These are phyloP conservation scores for Zootoca vivipara DNA, from an alignment of 2,113 vertebrate species.

Conservation along the genomic window DNA sequence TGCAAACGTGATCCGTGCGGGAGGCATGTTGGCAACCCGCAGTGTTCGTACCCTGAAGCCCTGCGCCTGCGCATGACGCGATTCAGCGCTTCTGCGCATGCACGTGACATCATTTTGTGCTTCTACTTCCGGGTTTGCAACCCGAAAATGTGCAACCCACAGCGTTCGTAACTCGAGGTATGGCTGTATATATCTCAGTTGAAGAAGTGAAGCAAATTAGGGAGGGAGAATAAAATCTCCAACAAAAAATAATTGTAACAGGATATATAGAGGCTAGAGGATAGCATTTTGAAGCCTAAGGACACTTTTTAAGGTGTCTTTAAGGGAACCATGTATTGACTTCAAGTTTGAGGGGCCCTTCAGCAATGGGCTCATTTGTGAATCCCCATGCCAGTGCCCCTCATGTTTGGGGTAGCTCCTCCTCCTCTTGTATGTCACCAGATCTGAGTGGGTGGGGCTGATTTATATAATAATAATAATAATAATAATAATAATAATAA, in stretches of 20 bases:
- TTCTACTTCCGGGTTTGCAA: too few relatives aligned
- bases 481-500: too few relatives aligned
- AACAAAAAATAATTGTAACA: neutral
- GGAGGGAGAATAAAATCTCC: neutral
- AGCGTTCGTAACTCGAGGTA: too few relatives aligned
- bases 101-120: too few relatives aligned
- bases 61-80: too few relatives aligned
- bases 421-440: neutral
- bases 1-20: too few relatives aligned
- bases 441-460: too few relatives aligned
- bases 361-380: neutral
- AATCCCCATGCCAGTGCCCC: neutral
- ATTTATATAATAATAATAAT: too few relatives aligned
- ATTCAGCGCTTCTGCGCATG: too few relatives aligned
- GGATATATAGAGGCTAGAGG: neutral
- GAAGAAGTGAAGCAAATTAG: neutral
- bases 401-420: neutral
- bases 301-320: neutral
- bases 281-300: neutral
- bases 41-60: too few relatives aligned
- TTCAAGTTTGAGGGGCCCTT: neutral
- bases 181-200: neutral
- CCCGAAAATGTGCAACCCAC: too few relatives aligned
- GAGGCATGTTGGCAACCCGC: too few relatives aligned
- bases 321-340: neutral